Conservation (phyloP, 2,888 invertebrate species). For the Trachelus troglodyta region DNA sequence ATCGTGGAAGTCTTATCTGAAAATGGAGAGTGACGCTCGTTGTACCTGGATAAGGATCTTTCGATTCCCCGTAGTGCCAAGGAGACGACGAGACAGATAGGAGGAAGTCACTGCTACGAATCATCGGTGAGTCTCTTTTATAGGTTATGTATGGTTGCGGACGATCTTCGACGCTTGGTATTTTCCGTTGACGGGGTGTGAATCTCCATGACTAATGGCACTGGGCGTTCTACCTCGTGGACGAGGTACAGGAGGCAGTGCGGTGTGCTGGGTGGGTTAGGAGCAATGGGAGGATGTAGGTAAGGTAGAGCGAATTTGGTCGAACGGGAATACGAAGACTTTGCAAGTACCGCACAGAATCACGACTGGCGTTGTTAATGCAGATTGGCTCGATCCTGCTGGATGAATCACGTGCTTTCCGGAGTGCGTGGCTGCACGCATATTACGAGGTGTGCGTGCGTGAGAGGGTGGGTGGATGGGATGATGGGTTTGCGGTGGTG, state of each 20-base stretch:
- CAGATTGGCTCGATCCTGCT: conserved; percentile 30
- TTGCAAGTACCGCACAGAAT: conserved; percentile 13
- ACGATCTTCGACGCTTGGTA: not conserved
- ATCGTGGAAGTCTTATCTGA: not conserved
- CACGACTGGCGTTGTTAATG: conserved; percentile 34
- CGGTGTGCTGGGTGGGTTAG: not conserved
- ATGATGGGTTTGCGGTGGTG: conserved; percentile 11
- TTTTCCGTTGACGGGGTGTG: not conserved
- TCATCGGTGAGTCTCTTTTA: not conserved
- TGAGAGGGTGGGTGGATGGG: conserved; percentile 19
- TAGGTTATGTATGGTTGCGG: not conserved
- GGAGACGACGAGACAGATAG: not conserved
- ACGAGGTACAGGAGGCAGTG: not conserved
- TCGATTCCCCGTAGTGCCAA: not conserved
- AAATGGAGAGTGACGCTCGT: not conserved
- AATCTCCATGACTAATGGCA: not conserved
- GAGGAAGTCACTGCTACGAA: not conserved
- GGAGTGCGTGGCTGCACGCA: conserved; percentile 47
- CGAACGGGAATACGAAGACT: not conserved
- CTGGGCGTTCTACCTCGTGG: not conserved
- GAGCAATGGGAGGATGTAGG: not conserved
- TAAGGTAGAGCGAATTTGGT: not conserved
- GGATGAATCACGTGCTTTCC: conserved; percentile 48
- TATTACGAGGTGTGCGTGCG: conserved; percentile 29
- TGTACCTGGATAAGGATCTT: not conserved